Conservation (phyloP, 2,888 invertebrate genomes). For the Hypena proboscidalis region DNA sequence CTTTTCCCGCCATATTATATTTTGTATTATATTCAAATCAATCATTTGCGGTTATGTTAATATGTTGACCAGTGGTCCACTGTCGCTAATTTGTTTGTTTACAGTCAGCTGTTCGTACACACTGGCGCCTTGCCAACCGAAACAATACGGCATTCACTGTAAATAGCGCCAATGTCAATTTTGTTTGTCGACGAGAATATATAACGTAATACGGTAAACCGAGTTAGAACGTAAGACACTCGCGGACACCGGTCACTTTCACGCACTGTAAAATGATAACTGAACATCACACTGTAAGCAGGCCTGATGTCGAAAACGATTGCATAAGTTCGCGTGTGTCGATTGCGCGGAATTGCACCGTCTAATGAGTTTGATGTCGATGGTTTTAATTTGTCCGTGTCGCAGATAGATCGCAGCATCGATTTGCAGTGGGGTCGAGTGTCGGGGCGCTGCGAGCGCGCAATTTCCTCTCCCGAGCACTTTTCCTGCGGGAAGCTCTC, state of each 20-base stretch:
- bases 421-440: conserved; percentile 46
- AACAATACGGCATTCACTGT: conserved; percentile 73
- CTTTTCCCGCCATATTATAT: conserved; percentile 66
- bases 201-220: conserved; percentile 42
- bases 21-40: conserved; percentile 37
- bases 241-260: conserved; percentile 58
- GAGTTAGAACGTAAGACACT: conserved; percentile 22
- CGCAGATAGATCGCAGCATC: conserved; percentile 38
- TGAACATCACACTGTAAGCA: conserved; percentile 68
- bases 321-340: conserved; percentile 71
- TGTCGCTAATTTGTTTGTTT: conserved; percentile 77
- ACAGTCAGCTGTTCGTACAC: conserved; percentile 78
- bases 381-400: conserved; percentile 60
- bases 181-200: conserved; percentile 74
- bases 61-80: conserved; percentile 52
- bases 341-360: conserved; percentile 69
- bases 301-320: conserved; percentile 64
- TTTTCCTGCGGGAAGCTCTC: conserved; percentile 55
- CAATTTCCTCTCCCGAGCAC: conserved; percentile 53
- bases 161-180: conserved; percentile 83
- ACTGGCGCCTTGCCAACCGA: conserved; percentile 71
- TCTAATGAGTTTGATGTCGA: conserved; percentile 67
- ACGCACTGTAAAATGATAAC: conserved; percentile 65
- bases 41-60: conserved; percentile 47
- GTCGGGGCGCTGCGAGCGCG: conserved; percentile 40